These are phyloP conservation scores for Tragelaphus eurycerus DNA, from an alignment of 2,797 vertebrate genomes.

Conservation along the genomic window DNA sequence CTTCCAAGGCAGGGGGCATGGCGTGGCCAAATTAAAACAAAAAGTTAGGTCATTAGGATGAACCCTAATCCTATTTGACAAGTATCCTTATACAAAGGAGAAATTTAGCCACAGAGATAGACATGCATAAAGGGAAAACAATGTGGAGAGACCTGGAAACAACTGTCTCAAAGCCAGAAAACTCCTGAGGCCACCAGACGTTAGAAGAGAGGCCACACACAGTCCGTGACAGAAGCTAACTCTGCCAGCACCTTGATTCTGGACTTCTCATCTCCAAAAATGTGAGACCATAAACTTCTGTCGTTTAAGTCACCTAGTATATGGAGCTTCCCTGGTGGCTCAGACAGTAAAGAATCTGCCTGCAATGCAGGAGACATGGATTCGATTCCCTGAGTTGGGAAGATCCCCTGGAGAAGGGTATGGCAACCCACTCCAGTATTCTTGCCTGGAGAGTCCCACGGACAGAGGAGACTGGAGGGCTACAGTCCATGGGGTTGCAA, in stretches of 20 bases:
- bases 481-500: neutral
- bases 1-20: neutral
- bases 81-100: neutral
- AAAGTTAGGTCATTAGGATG: neutral
- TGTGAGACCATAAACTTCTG: neutral
- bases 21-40: neutral
- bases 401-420: neutral
- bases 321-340: neutral
- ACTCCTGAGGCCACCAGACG: neutral
- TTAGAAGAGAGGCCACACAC: neutral
- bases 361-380: neutral
- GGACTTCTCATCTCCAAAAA: neutral
- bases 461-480: neutral
- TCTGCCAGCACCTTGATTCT: neutral
- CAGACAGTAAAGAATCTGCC: neutral
- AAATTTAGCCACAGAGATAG: neutral
- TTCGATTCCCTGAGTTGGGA: rapidly evolving
- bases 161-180: neutral
- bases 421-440: neutral
- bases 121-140: neutral
- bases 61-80: neutral
- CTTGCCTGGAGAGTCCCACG: neutral
- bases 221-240: neutral
- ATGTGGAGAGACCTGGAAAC: neutral
- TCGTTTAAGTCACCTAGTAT: neutral